phyloP scores from a whole-genome alignment of 1,140 invertebrate genomes.

The Drosophila tristis region DNA sequence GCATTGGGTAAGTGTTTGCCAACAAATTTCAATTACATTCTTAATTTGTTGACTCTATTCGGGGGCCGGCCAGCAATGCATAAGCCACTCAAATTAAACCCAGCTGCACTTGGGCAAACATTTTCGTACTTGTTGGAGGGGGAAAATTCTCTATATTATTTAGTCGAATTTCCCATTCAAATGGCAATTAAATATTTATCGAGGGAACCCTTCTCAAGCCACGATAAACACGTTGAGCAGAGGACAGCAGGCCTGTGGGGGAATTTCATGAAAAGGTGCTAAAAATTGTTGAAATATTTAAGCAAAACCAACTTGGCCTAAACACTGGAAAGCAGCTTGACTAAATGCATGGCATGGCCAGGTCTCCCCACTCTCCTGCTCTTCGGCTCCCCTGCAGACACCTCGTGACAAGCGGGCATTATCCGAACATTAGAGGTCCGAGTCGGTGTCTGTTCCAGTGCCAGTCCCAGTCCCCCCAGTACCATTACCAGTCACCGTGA shows the following conservation, averaged over 20 bases:
- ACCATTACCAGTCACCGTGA: neutral
- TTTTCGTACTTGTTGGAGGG: too few relatives aligned
- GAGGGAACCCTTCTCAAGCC: conserved; percentile 41
- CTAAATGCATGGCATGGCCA: conserved; percentile 2
- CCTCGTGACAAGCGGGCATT: conserved; percentile 43
- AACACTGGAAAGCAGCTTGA: conserved; percentile 33
- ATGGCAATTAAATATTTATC: conserved; percentile 73
- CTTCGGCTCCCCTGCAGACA: neutral
- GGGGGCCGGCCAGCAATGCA: neutral
- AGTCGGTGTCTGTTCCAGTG: neutral
- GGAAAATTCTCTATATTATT: too few relatives aligned
- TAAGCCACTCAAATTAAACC: conserved; percentile 9
- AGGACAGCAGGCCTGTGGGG: neutral
- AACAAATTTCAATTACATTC: too few relatives aligned
- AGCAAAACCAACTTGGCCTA: conserved; percentile 21
- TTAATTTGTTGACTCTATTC: conserved; percentile 20
- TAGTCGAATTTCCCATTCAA: conserved; percentile 1
- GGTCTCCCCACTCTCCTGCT: neutral
- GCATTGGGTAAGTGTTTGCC: too few relatives aligned
- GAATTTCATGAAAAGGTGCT: conserved; percentile 47
- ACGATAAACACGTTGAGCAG: conserved; percentile 55
- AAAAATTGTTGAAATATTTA: conserved; percentile 73
- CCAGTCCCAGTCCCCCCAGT: too few relatives aligned
- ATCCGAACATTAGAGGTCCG: conserved; percentile 59
- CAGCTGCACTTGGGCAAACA: too few relatives aligned